Conservation (phyloP, 2,113 vertebrate species). For the Pedetes capensis region DNA sequence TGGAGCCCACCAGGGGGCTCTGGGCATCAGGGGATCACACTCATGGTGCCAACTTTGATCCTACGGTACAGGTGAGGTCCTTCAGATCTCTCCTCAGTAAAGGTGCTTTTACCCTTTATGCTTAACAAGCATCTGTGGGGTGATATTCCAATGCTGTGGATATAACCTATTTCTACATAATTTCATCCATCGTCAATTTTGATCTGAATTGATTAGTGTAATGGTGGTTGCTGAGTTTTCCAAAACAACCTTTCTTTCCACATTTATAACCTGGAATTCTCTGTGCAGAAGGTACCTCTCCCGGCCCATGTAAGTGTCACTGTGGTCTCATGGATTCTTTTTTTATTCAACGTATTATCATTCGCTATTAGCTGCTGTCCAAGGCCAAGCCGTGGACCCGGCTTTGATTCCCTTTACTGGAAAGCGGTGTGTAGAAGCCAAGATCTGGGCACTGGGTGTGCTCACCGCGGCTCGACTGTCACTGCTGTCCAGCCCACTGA, state of each 20-base stretch:
- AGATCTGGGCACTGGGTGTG: not conserved
- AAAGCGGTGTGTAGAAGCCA: not conserved
- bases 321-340: not conserved
- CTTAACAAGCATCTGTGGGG: not conserved
- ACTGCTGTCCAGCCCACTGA: too few relatives aligned
- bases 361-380: not conserved
- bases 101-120: not conserved
- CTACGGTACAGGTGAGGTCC: not conserved
- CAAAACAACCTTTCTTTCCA: not conserved
- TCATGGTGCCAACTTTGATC: not conserved
- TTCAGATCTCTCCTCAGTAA: not conserved
- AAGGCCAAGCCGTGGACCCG: not conserved
- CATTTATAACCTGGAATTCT: not conserved
- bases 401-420: not conserved
- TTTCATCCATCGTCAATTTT: not conserved
- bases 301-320: not conserved
- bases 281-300: not conserved
- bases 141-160: not conserved
- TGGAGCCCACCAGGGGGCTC: not conserved
- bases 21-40: too few relatives aligned
- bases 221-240: not conserved
- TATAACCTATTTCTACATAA: not conserved
- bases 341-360: not conserved
- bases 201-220: not conserved
- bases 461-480: accelerated